Evolutionary conservation across 1,140 invertebrate genomes (phyloP).

Genomic region (Bilobella aurantiaca): DNA sequence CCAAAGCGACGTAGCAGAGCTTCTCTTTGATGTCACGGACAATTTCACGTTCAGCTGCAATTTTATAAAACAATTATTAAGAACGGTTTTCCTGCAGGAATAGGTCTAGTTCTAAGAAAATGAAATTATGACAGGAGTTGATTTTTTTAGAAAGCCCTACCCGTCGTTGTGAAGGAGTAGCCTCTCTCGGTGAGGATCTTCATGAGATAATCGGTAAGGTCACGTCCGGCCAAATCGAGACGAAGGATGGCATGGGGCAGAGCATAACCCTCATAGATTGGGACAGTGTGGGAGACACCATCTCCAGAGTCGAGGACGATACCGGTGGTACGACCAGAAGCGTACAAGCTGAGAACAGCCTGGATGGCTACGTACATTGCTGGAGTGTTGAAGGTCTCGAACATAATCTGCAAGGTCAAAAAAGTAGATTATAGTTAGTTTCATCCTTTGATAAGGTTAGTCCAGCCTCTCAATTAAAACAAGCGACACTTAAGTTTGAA

Average conservation of each 20-base stretch:
- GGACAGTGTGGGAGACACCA: constrained; percentile 76
- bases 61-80: not conserved
- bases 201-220: constrained; percentile 80
- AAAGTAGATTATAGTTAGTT: constrained; percentile 3
- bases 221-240: constrained; percentile 74
- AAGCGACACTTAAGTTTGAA: not conserved
- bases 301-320: constrained; percentile 77
- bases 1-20: constrained; percentile 42
- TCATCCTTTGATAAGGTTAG: too few relatives aligned
- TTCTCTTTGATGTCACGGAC: constrained; percentile 51
- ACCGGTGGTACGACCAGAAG: constrained; percentile 81
- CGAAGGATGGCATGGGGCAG: constrained; percentile 75
- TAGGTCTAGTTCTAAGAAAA: too few relatives aligned
- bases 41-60: constrained; percentile 49
- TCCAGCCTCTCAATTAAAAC: not conserved
- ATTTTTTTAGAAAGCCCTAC: not conserved
- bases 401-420: constrained; percentile 60
- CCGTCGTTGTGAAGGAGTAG: constrained; percentile 37
- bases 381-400: constrained; percentile 85
- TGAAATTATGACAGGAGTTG: too few relatives aligned
- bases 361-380: constrained; percentile 86
- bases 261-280: constrained; percentile 80
- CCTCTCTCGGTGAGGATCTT: constrained; percentile 76
- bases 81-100: too few relatives aligned
- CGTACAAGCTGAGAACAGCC: constrained; percentile 69